Base-by-base conservation (phyloP, 2,797 vertebrate genomes). In the Mastacembelus armatus region DNA sequence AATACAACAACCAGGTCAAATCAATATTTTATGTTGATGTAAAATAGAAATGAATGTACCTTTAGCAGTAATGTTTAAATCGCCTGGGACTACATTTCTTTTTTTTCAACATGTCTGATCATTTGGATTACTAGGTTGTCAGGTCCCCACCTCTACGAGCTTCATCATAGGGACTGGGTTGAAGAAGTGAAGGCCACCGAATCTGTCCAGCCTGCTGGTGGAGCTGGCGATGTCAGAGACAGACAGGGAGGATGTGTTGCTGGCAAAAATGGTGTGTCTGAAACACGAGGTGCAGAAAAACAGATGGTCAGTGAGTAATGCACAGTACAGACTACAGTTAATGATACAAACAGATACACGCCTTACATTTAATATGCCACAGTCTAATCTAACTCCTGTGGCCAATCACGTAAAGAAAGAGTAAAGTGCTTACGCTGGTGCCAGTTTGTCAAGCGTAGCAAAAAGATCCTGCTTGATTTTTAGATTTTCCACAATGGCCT, bases 151-250 rank as follows among this genome's bases (percentile, higher is more conserved):
- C 95, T 99, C 98, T 26, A 99, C 96, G 0, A 99, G 95, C 78
- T 96, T 99, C 98, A 99, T 99, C 93, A 99, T 18, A 18, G 97
- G 96, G 45, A 99, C 98, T 0, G 98, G 98, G 73, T 99, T 99
- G 87, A 99, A 99, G 89, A 99, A 99, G 88, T 99, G 98, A 54
- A 99, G 94, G 47, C 98, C 98, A 0, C 94, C 96, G 7, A 98
- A 99, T 4, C 95, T 90, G 88, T 99, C 98, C 81, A 95, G 94
- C 56, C 98, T 93, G 66, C 86, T 92, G 69, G 97, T 99, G 26
- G 95, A 88, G 26, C 96, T 96, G 73, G 96, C 97, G 50, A 99
- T 91, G 83, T 93, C 91, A 0, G 94, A 88, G 81, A 99, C 96
- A 47, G 95, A 94, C 90, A 99, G 76, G 15, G 98, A 99, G 0